Evolutionary conservation across 2,888 invertebrate genomes (phyloP), one percentile per base, ranked within the genome.

Genomic region (Drosophila algonquin): DNA sequence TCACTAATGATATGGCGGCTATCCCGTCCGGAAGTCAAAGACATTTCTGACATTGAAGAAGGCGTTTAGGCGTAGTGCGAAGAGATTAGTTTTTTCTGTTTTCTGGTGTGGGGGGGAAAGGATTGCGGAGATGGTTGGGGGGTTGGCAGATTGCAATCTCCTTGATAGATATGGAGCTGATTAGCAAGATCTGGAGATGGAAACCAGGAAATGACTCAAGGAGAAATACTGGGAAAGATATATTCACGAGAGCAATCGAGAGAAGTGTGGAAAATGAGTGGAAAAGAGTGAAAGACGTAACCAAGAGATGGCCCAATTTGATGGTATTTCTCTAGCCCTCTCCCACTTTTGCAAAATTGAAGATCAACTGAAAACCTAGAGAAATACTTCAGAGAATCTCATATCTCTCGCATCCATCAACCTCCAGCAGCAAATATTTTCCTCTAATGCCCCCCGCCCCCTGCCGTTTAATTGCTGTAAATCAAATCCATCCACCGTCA

Each of bases 401-500:
- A 2, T 24, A 24, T 0, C 8, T 40, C 40, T 67, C 45, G 46
- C 67, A 61, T 45, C 16, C 35, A 67, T 67, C 32, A 6, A 32
- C 47, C 27, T 12, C 1, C 18, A 7, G 8, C 18, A n/a, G 16
- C 16, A 6, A 14, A 55, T 35, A n/a, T 50, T 40, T 5, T 2
- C 14, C 40, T 40, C 40, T 40, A 40, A 40, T 40, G 40, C 40
- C 2, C 27, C 27, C 27, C 7, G 14, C 6, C 40, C 40, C 40
- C 40, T 40, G 40, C 45, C 55, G 50, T 56, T 77, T 77, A 73
- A 81, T 77, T 83, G 84, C 78, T 63, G 65, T 80, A 83, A 86
- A 86, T 86, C 81, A 80, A 76, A 79, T 81, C 63, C 80, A 79
- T 75, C 69, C 68, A 56, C 68, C 67, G 27, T 45, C 67, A 56